Evolutionary conservation across 2,888 invertebrate species (phyloP), one percentile per base, ranked within the genome.

Genomic region (Ischnus inquisitorius): DNA sequence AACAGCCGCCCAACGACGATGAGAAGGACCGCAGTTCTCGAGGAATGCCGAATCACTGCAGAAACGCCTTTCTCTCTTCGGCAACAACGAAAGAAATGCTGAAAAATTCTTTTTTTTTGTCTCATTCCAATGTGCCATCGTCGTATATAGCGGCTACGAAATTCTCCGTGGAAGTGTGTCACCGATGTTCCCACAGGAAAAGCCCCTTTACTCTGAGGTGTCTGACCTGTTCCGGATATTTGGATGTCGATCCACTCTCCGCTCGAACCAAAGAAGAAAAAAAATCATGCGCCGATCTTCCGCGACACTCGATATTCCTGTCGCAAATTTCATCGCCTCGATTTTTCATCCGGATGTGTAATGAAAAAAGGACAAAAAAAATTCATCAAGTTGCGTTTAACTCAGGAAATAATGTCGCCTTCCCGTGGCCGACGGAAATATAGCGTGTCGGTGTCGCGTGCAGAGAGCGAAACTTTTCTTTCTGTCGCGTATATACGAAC

Each of bases 11-110:
- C 71, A 71, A 71, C 71, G 57, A 65, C 77, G 57, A 78, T 72
- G 51, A 46, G 72, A 76, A 84, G 67, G 69, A 84, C 88, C 88
- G 88, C 90, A 89, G 89, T 88, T 87, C 88, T 89, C 83, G 85
- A 90, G 87, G 88, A 90, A 86, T 89, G 89, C 88, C 88, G 90
- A 90, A 90, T 90, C 90, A 90, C 90, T 90, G 90, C 90, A 85
- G 90, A 85, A 88, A 88, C 75, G 82, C 57, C 75, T 65, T 78
- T 80, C 28, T 72, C 77, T 74, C 71, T 68, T 34, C 60, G 12
- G 46, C 51, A 28, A 80, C 83, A 75, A 62, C 84, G 68, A 64
- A 75, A 69, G 71, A 60, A 77, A 60, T 28, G 68, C 64, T n/a
- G 43, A 19, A 22, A 57, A 19, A 16, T 72, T 22, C 39, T 41